Conservation (phyloP, 37 sponge, comb jelly and placozoan genomes). For the Cliona cf. orientalis region DNA sequence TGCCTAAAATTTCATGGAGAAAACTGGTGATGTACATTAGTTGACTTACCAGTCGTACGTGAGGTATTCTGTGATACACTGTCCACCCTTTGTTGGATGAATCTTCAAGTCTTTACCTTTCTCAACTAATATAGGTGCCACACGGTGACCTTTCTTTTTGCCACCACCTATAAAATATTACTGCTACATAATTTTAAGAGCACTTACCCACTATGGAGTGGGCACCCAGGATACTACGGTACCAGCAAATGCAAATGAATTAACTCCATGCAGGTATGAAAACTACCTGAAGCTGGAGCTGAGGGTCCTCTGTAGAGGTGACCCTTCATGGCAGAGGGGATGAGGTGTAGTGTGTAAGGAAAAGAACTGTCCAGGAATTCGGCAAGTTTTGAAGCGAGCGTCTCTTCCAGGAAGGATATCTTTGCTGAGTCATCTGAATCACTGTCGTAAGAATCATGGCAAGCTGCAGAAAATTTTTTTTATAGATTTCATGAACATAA, state of each 20-base stretch:
- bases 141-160: not conserved
- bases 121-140: not conserved
- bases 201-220: not conserved
- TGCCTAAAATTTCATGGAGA: too few species aligned
- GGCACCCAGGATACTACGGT: not conserved
- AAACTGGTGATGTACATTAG: not conserved
- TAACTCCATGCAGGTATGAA: too few species aligned
- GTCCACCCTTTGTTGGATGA: slow-evolving; percentile 77
- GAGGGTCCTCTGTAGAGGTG: slow-evolving; percentile 74
- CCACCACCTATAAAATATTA: not conserved
- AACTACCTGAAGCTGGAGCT: not conserved
- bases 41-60: slow-evolving; percentile 69
- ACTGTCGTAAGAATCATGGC: not conserved
- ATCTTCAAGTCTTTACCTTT: not conserved
- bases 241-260: too few species aligned
- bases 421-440: slow-evolving; percentile 17
- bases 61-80: slow-evolving; percentile 66
- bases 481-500: not conserved
- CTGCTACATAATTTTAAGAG: not conserved
- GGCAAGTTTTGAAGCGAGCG: slow-evolving; percentile 63
- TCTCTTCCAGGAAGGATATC: slow-evolving; percentile 33
- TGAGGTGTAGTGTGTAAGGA: slow-evolving; percentile 51
- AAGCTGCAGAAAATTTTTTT: too few species aligned
- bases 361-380: slow-evolving; percentile 67
- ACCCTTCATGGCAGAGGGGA: slow-evolving; percentile 27